A percentile compares a stretch with the other conserved stretches of the same genome.
phyloP scores from a whole-genome alignment of 1,140 invertebrate genomes.

The Aphaenogaster ashmeadi region DNA sequence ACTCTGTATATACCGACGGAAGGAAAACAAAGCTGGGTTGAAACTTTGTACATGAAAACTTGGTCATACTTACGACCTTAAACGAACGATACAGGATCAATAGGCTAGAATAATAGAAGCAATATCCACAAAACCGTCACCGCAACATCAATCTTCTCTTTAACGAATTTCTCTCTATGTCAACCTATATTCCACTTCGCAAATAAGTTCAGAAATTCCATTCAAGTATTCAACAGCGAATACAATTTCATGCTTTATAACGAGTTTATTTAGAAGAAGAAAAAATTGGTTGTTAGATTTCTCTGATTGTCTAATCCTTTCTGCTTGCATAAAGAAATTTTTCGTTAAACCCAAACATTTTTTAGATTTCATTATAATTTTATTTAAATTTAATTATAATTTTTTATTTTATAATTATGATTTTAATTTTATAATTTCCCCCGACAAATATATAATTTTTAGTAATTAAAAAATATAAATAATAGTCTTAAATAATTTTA shows the following conservation, averaged over 20 bases:
- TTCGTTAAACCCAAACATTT: neutral
- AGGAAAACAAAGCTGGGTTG: neutral
- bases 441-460: neutral
- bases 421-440: too few species aligned
- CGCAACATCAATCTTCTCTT: slow-evolving; percentile 45
- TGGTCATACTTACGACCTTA: neutral
- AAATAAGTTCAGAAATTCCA: slow-evolving; percentile 43
- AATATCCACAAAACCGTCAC: slow-evolving; percentile 6
- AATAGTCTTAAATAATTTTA: neutral
- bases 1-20: neutral
- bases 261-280: neutral
- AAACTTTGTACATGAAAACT: slow-evolving; percentile 33
- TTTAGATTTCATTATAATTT: neutral
- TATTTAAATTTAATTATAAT: neutral
- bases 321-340: neutral
- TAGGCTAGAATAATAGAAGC: slow-evolving; percentile 45
- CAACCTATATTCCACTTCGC: slow-evolving; percentile 18
- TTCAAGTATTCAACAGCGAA: neutral
- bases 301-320: neutral
- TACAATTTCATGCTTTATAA: neutral
- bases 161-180: slow-evolving; percentile 31
- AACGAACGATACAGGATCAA: slow-evolving; percentile 21
- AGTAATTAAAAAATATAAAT: neutral
- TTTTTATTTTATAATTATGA: neutral
- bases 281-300: neutral